Base-by-base conservation (phyloP, 1,140 invertebrate species). In the Meteorus sp. region DNA sequence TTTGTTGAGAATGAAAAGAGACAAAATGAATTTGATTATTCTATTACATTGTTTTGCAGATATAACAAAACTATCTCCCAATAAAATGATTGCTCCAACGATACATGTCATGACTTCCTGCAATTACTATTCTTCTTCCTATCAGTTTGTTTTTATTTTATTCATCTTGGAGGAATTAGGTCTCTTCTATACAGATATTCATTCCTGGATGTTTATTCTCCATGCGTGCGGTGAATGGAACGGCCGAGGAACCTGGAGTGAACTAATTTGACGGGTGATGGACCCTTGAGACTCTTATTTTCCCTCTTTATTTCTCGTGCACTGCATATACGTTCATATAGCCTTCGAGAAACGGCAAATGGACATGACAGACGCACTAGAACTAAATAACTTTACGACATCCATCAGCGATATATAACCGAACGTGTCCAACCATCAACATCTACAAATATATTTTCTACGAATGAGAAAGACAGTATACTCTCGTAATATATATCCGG, bases 331-430 rank as follows among this genome's bases (percentile, higher is more conserved):
- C 35, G 35, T 8, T 4, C 3, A 39, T n/a, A 39, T 39, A 39
- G 3, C n/a, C 11, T 7, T 4, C 8, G 11, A 39, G 15, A 39
- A 39, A 39, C 8, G 3, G 35, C 62, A 60, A 66, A 63, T 58
- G 59, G 59, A 63, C 61, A 63, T 66, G 44, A 61, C 62, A 60
- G 61, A 57, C 62, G 54, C 63, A 65, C 67, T 69, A 69, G 66
- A 69, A 66, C 61, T 64, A 63, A 39, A 69, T 62, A 64, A 69
- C 67, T 69, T 69, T 69, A 69, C 67, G 64, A 69, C 62, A 58
- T 66, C 67, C 62, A 59, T n/a, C n/a, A 56, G 44, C 66, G 64
- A 23, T 43, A 63, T 63, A 65, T 45, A 60, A 60, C 55, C 63
- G 52, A 52, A 63, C 60, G 56, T 66, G 63, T 47, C 11, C 13